Evolutionary conservation across 37 sponge, comb jelly and placozoan genomes (phyloP), one percentile per base, ranked within the genome.

Genomic region (Tethya wilhelma): DNA sequence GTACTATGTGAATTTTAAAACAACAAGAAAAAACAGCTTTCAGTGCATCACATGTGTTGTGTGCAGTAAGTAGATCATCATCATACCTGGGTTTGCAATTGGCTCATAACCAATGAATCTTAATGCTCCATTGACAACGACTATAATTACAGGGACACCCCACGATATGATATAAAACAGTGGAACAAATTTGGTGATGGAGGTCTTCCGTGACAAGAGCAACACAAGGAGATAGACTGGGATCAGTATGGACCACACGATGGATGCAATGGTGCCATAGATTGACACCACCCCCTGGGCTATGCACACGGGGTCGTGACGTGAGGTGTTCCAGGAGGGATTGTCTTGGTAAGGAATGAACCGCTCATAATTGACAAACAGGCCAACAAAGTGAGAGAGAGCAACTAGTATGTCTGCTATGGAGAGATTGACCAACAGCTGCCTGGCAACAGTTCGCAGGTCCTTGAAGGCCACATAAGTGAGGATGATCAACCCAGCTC

Each of bases 401-500:
- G 92, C 92, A 9, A 86, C 71, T 0, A 86, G 5, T 7, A 91
- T 55, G 83, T 91, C 92, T 12, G 88, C 83, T 20, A 83, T 56
- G 43, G 92, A 91, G 41, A 91, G 87, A 41, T 91, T 62, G 36
- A 91, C 83, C 6, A 91, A 67, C 30, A 86, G 33, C 49, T 77
- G 79, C 33, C 92, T 59, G 11, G 83, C 79, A 0, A 22, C 38
- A 17, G 87, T 91, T 28, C 92, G 72, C 25, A 91, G 34, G 26
- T 83, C 68, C 9, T 53, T 53, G 57, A 91, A 91, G 30, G 78
- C 83, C 8, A 83, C 17, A 45, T 69, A 91, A 42, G 92, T 83
- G 30, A 78, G 26, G 9, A 91, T 86, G 69, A 86, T 91, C 57
- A 91, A 67, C 12, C 53, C 28, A 6, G 92, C 69, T 22, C 92